Conservation (phyloP, 2,888 invertebrate species). For the Escarpia spicata region DNA sequence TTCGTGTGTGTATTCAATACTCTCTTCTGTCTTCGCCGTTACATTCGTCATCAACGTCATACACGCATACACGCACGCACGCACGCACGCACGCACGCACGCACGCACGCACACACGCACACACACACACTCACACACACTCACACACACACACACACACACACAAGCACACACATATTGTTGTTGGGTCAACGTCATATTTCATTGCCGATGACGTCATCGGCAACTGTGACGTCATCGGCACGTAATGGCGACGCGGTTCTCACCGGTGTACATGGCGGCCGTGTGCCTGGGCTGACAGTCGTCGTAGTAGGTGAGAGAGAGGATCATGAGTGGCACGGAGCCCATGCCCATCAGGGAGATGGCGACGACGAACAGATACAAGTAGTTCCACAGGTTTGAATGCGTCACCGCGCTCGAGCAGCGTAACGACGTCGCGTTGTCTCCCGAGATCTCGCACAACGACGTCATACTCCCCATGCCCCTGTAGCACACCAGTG, state of each 20-base stretch:
- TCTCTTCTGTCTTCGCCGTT: no score
- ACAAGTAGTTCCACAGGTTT: slow-evolving; percentile 6
- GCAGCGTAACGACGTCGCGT: background rate
- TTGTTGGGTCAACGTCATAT: no score
- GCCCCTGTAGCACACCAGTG: background rate
- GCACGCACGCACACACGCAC: no score
- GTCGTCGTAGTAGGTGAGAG: slow-evolving; percentile 20
- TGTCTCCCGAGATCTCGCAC: background rate
- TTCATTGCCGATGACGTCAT: background rate
- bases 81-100: no score
- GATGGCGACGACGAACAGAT: slow-evolving; percentile 23
- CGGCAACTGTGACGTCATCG: background rate
- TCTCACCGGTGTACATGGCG: slow-evolving; percentile 14
- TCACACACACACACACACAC: no score
- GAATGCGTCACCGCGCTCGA: background rate
- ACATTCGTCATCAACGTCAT: no score
- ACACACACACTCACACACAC: no score
- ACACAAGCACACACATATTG: no score
- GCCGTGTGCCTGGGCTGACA: slow-evolving; percentile 21
- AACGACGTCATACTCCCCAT: background rate
- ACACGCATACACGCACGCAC: no score
- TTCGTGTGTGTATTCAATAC: no score
- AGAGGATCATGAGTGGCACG: slow-evolving; percentile 8
- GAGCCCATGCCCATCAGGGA: slow-evolving; percentile 19
- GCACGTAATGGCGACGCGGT: background rate